Percentiles rank a stretch among this genome's conserved stretches.
Conservation (phyloP, 2,113 vertebrate genomes). For the Cololabis saira region DNA sequence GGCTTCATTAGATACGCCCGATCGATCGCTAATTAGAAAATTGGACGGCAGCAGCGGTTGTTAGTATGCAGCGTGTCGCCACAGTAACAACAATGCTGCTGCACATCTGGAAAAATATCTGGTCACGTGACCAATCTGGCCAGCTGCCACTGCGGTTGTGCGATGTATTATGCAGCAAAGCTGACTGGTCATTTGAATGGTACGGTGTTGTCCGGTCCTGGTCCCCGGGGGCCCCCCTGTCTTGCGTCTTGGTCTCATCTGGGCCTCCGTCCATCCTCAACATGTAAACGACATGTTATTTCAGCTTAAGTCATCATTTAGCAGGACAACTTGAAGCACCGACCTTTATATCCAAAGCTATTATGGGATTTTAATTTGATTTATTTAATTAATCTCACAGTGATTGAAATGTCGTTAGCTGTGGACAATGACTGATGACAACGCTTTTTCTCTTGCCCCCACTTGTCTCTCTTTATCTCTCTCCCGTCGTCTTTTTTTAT, state of each 20-base stretch:
- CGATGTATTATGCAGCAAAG: too few relatives aligned
- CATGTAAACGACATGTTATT: slow-evolving; percentile 9
- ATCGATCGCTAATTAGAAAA: too few relatives aligned
- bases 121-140: too few relatives aligned
- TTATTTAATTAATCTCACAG: slow-evolving; percentile 58
- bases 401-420: slow-evolving; percentile 24
- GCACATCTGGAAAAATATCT: too few relatives aligned
- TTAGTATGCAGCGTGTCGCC: too few relatives aligned
- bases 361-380: slow-evolving; percentile 47
- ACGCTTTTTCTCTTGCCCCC: neutral
- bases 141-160: too few relatives aligned
- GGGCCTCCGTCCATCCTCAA: neutral
- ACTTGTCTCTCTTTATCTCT: neutral
- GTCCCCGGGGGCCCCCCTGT: too few relatives aligned
- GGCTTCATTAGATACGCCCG: too few relatives aligned
- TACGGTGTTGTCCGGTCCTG: too few relatives aligned
- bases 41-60: too few relatives aligned
- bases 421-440: slow-evolving; percentile 41
- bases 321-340: slow-evolving; percentile 22
- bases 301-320: slow-evolving; percentile 18
- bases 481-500: slow-evolving; percentile 4
- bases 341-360: slow-evolving; percentile 54
- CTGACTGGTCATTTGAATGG: neutral
- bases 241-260: too few relatives aligned
- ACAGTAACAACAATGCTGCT: too few relatives aligned